Evolutionary conservation across 2,888 invertebrate species (phyloP).

Genomic region (Podotricha telesiphe): DNA sequence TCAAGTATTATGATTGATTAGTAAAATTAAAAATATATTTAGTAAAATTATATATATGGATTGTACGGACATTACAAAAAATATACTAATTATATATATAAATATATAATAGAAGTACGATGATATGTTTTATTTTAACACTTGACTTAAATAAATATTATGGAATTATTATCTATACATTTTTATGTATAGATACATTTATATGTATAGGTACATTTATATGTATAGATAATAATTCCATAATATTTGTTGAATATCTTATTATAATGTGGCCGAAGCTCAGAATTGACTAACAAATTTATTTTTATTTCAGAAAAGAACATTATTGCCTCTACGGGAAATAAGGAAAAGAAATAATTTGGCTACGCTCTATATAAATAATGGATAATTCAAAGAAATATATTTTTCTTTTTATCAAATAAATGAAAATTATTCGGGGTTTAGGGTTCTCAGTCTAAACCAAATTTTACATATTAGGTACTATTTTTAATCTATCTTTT

Average conservation of each 20-base stretch:
- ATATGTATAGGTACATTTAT: neutral
- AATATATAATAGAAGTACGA: neutral
- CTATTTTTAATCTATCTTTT: neutral
- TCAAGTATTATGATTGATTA: no score
- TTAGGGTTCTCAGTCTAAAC: neutral
- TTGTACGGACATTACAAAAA: neutral
- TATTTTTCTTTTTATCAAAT: conserved; percentile 1
- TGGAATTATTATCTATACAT: neutral
- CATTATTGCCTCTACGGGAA: conserved; percentile 39
- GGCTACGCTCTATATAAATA: conserved; percentile 12
- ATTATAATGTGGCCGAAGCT: neutral
- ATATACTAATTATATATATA: neutral
- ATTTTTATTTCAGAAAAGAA: conserved; percentile 34
- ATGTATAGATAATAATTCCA: neutral
- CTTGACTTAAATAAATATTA: conserved; percentile 7
- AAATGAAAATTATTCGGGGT: neutral
- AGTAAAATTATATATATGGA: no score
- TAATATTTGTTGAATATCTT: neutral
- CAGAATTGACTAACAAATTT: conserved; percentile 1
- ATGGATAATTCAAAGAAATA: conserved; percentile 12
- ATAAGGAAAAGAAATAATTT: conserved; percentile 18
- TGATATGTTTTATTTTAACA: neutral
- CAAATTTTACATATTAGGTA: neutral
- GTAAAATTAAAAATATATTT: no score
- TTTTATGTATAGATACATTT: no score